These are phyloP conservation scores for Xestia rhomboidea DNA, from an alignment of 2,888 invertebrate genomes.

Conservation along the genomic window DNA sequence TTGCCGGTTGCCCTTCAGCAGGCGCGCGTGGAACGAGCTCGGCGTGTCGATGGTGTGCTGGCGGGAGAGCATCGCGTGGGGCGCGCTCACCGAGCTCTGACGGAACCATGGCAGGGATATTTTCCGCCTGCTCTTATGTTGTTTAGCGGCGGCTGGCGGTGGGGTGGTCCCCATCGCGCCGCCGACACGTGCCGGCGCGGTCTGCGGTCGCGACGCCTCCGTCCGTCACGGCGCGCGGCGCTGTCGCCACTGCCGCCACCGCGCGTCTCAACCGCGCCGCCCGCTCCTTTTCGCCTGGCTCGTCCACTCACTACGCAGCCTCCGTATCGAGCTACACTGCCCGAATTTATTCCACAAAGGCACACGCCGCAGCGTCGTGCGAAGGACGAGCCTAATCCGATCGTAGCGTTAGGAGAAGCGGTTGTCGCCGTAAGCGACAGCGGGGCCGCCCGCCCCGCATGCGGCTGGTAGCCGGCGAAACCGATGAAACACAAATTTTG, in stretches of 20 bases:
- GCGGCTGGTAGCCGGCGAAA: conserved; percentile 49
- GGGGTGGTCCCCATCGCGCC: conserved; percentile 81
- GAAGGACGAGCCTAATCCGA: conserved; percentile 89
- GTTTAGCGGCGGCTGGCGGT: conserved; percentile 83
- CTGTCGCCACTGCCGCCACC: conserved; percentile 80
- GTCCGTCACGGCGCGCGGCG: conserved; percentile 81
- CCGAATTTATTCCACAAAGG: conserved; percentile 80
- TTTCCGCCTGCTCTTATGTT: conserved; percentile 94
- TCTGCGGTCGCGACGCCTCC: conserved; percentile 80
- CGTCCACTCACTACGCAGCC: conserved; percentile 87
- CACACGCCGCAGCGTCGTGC: conserved; percentile 77
- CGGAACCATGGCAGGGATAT: conserved; percentile 97
- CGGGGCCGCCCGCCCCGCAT: conserved; percentile 40
- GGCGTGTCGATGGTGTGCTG: conserved; percentile 98
- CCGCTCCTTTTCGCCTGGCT: conserved; percentile 64
- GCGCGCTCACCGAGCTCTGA: conserved; percentile 94
- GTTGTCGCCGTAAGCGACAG: conserved; percentile 49
- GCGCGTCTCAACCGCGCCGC: conserved; percentile 72
- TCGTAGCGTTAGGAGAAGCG: conserved; percentile 71
- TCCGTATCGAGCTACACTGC: conserved; percentile 89
- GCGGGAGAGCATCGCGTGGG: conserved; percentile 94
- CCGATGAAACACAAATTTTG: conserved; percentile 27
- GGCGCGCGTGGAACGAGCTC: conserved; percentile 95
- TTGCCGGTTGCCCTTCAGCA: conserved; percentile 92
- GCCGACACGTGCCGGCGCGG: conserved; percentile 77